Evolutionary conservation across 2,888 invertebrate species (phyloP).

Genomic region (Cephus pygmeus): DNA sequence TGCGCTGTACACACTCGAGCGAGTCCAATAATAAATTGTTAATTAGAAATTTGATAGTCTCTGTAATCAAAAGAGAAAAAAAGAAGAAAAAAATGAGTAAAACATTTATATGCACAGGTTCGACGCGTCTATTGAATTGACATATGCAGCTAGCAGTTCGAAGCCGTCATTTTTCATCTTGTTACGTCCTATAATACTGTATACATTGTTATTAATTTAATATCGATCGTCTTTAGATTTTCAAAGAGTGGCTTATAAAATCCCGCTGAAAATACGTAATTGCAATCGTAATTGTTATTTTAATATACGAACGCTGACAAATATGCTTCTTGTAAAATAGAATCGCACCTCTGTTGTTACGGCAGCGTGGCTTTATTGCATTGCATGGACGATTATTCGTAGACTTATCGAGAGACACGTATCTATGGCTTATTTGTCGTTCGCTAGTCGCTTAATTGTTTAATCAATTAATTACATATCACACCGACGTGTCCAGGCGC

Average conservation of each 20-base stretch:
- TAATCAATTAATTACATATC: conserved; percentile 44
- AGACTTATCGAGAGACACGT: conserved; percentile 21
- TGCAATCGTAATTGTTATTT: neutral
- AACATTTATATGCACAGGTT: neutral
- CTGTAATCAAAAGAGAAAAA: neutral
- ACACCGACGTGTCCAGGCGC: conserved; percentile 41
- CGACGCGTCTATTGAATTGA: neutral
- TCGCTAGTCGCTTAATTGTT: conserved; percentile 20
- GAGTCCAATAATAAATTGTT: too few relatives aligned
- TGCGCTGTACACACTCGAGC: conserved; percentile 13
- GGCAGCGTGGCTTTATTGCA: conserved; percentile 50
- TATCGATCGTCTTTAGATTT: conserved; percentile 26
- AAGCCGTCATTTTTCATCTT: conserved; percentile 24
- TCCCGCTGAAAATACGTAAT: neutral
- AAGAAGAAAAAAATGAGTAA: neutral
- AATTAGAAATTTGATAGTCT: neutral
- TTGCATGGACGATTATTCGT: conserved; percentile 20
- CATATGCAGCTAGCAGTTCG: conserved; percentile 25
- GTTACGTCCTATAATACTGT: conserved; percentile 46
- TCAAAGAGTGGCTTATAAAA: neutral
- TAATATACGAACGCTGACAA: conserved; percentile 28
- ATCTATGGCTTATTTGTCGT: conserved; percentile 24
- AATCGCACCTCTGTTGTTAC: conserved; percentile 30
- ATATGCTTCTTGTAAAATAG: conserved; percentile 29
- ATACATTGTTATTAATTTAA: conserved; percentile 36